phyloP scores from a whole-genome alignment of 2,888 invertebrate species.

The Epirrhoe alternata region DNA sequence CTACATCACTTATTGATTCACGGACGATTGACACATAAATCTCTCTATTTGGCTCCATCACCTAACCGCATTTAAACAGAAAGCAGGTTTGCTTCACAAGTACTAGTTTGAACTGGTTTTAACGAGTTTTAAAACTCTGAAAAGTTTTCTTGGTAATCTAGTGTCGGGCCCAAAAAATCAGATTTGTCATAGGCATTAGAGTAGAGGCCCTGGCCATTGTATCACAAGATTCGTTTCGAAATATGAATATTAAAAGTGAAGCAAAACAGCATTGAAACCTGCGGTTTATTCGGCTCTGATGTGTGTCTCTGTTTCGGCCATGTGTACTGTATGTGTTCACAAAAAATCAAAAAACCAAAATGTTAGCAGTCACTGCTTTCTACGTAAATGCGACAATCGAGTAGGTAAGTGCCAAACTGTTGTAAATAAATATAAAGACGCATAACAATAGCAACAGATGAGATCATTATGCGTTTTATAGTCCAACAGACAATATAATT shows the following conservation, averaged over 20 bases:
- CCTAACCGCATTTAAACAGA: background rate
- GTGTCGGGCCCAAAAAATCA: too few relatives aligned
- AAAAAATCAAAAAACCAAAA: too few relatives aligned
- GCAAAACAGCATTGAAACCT: too few relatives aligned
- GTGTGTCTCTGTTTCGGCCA: too few relatives aligned
- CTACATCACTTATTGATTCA: conserved; percentile 30
- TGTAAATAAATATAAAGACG: conserved; percentile 30
- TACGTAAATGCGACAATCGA: conserved; percentile 12
- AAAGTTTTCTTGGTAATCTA: too few relatives aligned
- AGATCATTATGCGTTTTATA: conserved; percentile 35
- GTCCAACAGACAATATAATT: conserved; percentile 26
- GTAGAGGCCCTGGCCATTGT: too few relatives aligned
- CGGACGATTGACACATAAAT: conserved; percentile 36
- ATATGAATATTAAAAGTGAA: too few relatives aligned
- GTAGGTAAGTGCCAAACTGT: conserved; percentile 32
- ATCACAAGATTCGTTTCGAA: too few relatives aligned
- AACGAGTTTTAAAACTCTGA: too few relatives aligned
- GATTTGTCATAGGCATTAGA: too few relatives aligned
- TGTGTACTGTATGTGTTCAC: too few relatives aligned
- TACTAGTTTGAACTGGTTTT: background rate
- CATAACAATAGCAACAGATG: conserved; percentile 34
- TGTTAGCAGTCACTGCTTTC: conserved; percentile 10
- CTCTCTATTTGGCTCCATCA: conserved; percentile 28
- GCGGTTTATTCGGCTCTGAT: too few relatives aligned
- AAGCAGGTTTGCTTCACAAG: conserved; percentile 9